Base-by-base conservation (phyloP, 2,113 vertebrate species). In the Cheilinus undulatus region DNA sequence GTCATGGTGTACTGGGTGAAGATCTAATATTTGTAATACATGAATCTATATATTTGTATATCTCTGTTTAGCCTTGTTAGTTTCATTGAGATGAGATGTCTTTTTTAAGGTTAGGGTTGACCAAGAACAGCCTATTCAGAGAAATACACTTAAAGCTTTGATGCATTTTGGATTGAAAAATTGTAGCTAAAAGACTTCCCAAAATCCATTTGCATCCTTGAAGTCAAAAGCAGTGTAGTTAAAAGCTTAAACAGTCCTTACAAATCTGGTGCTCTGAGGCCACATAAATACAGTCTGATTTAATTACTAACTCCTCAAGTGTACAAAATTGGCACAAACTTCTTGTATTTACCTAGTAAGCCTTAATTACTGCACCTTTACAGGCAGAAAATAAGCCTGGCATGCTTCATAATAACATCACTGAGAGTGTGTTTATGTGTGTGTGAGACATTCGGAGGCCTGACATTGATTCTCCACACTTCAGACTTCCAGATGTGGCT, bases 401-500 rank as follows among this genome's bases (percentile, higher is more conserved):
- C 65, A 45, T 7, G 56, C 15, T 56, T 68, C 62, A 48, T 73
- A 53, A 69, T 60, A 69, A 63, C 61, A 54, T 62, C 45, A 27
- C 32, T 5, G 34, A 14, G 32, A 56, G 63, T 60, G 51, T 71
- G 53, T 32, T 34, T 63, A 11, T 45, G 38, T 57, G 15, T 53
- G 30, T 43, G 27, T 52, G 52, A 61, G 36, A 59, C 74, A 66
- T 76, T 75, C 48, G 42, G 36, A 69, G 34, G 79, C 79, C 79
- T 90, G 83, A 87, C 75, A 88, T 87, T 67, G 71, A 88, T 91
- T 91, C 66, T 85, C 80, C 69, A 59, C 79, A 64, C 81, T 83
- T 83, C 71, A 53, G 50, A 86, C 52, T 87, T 91, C 90, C 88
- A 91, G 85, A 91, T 91, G 90, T 87, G 77, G 57, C n/a, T 77